Percentiles rank a stretch among this genome's conserved stretches.
phyloP scores from a whole-genome alignment of 1,140 invertebrate genomes.

The Planococcus citri region DNA sequence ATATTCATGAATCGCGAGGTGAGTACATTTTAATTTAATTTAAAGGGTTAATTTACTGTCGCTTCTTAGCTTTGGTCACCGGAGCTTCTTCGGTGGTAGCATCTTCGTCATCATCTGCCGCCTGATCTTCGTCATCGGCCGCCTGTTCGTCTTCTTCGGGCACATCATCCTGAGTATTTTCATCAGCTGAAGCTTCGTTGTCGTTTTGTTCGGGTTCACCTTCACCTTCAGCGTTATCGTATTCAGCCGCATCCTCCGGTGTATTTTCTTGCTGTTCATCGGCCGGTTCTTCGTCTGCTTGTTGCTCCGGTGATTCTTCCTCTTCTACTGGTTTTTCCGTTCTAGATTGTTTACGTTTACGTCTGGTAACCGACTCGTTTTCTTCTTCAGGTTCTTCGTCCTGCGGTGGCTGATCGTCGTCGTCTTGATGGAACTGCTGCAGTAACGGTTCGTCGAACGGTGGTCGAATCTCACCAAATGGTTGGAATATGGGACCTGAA shows the following conservation, averaged over 20 bases:
- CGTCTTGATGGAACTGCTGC: background rate
- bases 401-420: background rate
- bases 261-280: too few relatives aligned
- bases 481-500: background rate
- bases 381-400: background rate
- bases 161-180: background rate
- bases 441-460: background rate
- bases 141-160: background rate
- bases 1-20: too few relatives aligned
- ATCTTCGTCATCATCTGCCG: background rate
- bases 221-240: too few relatives aligned
- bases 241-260: too few relatives aligned
- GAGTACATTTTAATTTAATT: too few relatives aligned
- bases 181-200: background rate
- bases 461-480: background rate
- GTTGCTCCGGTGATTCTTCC: too few relatives aligned
- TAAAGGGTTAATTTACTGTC: too few relatives aligned
- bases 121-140: background rate
- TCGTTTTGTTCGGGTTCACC: background rate
- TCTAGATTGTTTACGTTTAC: too few relatives aligned
- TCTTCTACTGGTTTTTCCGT: too few relatives aligned
- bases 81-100: background rate
- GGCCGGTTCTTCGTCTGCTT: too few relatives aligned
- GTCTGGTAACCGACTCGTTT: too few relatives aligned
- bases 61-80: background rate